A percentile compares a stretch with the other conserved stretches of the same genome.
These are phyloP conservation scores for Drosophila cardini DNA, from an alignment of 1,140 invertebrate genomes.

Conservation along the genomic window DNA sequence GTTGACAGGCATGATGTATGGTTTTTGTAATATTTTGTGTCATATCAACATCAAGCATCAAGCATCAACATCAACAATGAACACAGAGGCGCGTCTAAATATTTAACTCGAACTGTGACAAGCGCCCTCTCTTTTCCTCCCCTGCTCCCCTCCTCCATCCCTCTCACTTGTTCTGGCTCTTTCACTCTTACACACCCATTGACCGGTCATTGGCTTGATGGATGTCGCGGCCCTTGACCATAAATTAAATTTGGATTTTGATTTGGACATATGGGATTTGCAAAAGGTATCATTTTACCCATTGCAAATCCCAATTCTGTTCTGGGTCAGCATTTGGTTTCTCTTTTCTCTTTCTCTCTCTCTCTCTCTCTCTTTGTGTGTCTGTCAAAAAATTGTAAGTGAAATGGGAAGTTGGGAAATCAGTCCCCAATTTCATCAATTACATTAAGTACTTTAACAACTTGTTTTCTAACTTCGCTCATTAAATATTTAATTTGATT, in stretches of 20 bases:
- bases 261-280: constrained; percentile 32
- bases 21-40: constrained; percentile 77
- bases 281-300: constrained; percentile 25
- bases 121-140: not conserved
- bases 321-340: constrained; percentile 19
- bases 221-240: constrained; percentile 47
- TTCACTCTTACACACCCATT: not conserved
- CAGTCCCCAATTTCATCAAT: constrained; percentile 3
- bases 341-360: too few species aligned
- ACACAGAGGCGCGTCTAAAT: constrained; percentile 67
- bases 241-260: constrained; percentile 53
- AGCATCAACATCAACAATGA: constrained; percentile 34
- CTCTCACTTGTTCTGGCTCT: not conserved
- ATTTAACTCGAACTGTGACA: constrained; percentile 68
- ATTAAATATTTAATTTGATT: constrained; percentile 1
- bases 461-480: not conserved
- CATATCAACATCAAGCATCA: constrained; percentile 65
- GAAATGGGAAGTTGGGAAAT: not conserved
- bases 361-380: too few species aligned
- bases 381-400: not conserved
- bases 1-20: constrained; percentile 76
- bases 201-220: constrained; percentile 47
- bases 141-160: not conserved
- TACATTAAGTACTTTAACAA: not conserved
- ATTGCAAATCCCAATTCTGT: constrained; percentile 5